phyloP scores from a whole-genome alignment of 2,113 vertebrate genomes.

The Synchiropus splendidus region DNA sequence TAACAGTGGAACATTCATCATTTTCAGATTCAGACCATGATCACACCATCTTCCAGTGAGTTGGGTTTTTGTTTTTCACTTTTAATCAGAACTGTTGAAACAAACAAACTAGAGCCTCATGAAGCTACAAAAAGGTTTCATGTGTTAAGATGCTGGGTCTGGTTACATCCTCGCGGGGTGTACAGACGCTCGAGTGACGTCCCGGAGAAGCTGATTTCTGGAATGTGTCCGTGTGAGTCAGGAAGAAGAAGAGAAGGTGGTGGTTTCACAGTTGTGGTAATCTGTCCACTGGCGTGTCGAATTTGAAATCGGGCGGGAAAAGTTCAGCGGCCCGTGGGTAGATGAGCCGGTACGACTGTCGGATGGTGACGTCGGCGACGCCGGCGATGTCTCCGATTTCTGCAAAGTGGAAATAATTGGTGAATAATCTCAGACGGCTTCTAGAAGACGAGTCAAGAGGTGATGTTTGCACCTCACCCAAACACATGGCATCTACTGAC shows the following conservation, averaged over 20 bases:
- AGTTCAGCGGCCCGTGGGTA: conserved; percentile 96
- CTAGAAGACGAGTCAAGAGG: too few relatives aligned
- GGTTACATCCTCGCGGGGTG: conserved; percentile 37
- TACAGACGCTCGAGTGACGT: too few relatives aligned
- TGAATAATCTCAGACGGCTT: too few relatives aligned
- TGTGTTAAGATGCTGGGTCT: conserved; percentile 66
- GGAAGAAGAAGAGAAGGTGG: conserved; percentile 17
- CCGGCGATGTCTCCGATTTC: conserved; percentile 98
- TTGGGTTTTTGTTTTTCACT: conserved; percentile 33
- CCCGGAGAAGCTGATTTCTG: too few relatives aligned
- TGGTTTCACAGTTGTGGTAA: conserved; percentile 84
- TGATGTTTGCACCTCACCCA: too few relatives aligned
- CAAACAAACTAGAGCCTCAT: conserved; percentile 82
- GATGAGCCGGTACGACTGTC: conserved; percentile 94
- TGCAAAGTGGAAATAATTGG: conserved; percentile 37
- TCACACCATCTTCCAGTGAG: conserved; percentile 45
- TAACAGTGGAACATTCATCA: conserved; percentile 32
- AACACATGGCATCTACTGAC: too few relatives aligned
- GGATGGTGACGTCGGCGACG: conserved; percentile 97
- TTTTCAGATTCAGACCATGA: conserved; percentile 11
- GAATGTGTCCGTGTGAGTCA: conserved; percentile 28
- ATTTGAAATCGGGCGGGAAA: conserved; percentile 97
- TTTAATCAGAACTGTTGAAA: conserved; percentile 65
- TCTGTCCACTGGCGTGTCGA: conserved; percentile 97
- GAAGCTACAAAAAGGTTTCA: conserved; percentile 83